Conservation (phyloP, 1,140 invertebrate genomes). For the Probaryconus sp. region DNA sequence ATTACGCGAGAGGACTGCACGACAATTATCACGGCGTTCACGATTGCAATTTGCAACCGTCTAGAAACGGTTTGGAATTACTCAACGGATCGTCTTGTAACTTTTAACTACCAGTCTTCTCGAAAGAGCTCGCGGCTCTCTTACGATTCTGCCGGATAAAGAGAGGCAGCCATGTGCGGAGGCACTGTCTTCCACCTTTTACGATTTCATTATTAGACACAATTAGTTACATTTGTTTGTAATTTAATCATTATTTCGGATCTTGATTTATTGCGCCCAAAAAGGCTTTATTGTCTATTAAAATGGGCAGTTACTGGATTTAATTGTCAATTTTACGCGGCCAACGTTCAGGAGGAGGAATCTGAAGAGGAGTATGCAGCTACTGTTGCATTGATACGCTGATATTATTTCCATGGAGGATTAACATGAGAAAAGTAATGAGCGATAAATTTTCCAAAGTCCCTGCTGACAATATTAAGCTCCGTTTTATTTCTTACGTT, state of each 20-base stretch:
- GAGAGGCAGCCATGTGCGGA: slow-evolving; percentile 36
- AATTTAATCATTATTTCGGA: slow-evolving; percentile 33
- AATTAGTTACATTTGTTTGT: slow-evolving; percentile 28
- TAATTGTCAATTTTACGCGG: slow-evolving; percentile 8
- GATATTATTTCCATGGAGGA: no score
- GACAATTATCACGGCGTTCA: slow-evolving; percentile 77
- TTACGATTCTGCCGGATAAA: slow-evolving; percentile 52
- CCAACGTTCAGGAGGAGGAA: no score
- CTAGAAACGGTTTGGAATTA: slow-evolving; percentile 77
- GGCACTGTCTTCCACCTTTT: slow-evolving; percentile 39
- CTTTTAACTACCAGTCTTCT: slow-evolving; percentile 74
- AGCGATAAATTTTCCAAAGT: no score
- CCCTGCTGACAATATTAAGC: no score
- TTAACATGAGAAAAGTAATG: no score
- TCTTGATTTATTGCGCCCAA: slow-evolving; percentile 33
- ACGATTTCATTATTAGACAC: slow-evolving; percentile 45
- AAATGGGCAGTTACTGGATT: slow-evolving; percentile 9
- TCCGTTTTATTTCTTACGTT: no score
- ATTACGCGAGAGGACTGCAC: slow-evolving; percentile 73
- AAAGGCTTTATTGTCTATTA: slow-evolving; percentile 29
- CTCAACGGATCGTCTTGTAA: slow-evolving; percentile 78
- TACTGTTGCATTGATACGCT: no score
- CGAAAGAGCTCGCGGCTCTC: slow-evolving; percentile 59
- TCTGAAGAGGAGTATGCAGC: no score
- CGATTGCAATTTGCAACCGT: slow-evolving; percentile 77